A percentile compares a stretch with the other conserved stretches of the same genome.
Evolutionary conservation across 1,140 invertebrate genomes (phyloP).

Genomic region (Rhizoglyphus robini): DNA sequence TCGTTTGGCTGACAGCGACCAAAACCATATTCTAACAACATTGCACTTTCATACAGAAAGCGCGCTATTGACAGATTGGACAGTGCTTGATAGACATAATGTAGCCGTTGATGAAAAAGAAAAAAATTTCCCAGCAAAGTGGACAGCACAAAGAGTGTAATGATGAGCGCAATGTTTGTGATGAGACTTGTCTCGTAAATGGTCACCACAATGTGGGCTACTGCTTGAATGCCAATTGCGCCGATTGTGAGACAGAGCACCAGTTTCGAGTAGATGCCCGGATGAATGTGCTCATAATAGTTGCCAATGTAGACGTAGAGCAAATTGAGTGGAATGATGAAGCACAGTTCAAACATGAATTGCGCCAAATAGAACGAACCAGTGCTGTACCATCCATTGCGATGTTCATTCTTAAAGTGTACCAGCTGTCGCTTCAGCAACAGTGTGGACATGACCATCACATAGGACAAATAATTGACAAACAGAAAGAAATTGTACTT

Average conservation of each 20-base stretch:
- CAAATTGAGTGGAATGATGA: neutral
- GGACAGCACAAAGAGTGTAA: neutral
- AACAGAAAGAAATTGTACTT: neutral
- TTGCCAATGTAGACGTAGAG: neutral
- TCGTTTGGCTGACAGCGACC: neutral
- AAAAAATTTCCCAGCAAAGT: neutral
- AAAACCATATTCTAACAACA: slow-evolving; percentile 16
- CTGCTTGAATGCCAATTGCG: neutral
- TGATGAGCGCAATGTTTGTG: neutral
- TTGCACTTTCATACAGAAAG: neutral
- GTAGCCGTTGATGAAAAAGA: neutral
- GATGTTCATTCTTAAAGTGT: slow-evolving; percentile 6
- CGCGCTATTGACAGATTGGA: neutral
- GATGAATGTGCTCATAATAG: neutral
- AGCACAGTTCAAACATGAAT: neutral
- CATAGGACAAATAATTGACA: neutral
- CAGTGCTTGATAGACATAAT: neutral
- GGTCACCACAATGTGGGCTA: neutral
- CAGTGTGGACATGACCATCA: neutral
- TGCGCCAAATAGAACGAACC: neutral
- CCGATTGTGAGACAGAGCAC: neutral
- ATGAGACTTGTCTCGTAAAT: neutral
- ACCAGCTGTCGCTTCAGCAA: neutral
- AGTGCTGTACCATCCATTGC: slow-evolving; percentile 13
- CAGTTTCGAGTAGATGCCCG: neutral